These are phyloP conservation scores for Parnassius glacialis DNA, from an alignment of 2,888 invertebrate species.

Conservation along the genomic window DNA sequence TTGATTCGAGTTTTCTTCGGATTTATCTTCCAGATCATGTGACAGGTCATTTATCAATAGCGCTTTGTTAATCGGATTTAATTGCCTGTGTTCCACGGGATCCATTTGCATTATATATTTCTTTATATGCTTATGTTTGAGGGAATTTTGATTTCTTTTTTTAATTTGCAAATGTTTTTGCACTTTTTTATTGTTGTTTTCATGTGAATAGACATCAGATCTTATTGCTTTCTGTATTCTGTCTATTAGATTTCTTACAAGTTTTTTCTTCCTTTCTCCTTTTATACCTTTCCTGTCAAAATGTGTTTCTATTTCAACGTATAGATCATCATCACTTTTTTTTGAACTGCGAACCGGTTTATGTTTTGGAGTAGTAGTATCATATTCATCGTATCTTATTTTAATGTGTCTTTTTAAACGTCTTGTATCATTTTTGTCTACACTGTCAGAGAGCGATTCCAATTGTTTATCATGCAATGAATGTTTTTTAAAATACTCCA, in stretches of 20 bases:
- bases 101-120: constrained; percentile 38
- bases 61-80: constrained; percentile 54
- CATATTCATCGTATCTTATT: constrained; percentile 44
- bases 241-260: constrained; percentile 56
- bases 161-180: constrained; percentile 47
- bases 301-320: constrained; percentile 73
- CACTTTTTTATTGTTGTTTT: constrained; percentile 38
- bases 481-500: constrained; percentile 13
- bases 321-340: constrained; percentile 60
- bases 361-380: constrained; percentile 30
- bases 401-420: constrained; percentile 59
- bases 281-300: constrained; percentile 62
- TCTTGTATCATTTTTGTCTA: constrained; percentile 31
- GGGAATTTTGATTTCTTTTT: constrained; percentile 57
- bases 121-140: constrained; percentile 40
- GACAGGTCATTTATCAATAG: constrained; percentile 16
- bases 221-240: constrained; percentile 67
- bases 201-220: constrained; percentile 36
- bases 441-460: not conserved
- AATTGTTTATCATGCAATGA: not conserved
- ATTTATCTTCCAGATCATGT: constrained; percentile 12
- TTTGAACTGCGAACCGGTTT: constrained; percentile 34
- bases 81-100: constrained; percentile 43
- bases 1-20: constrained; percentile 44
- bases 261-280: constrained; percentile 62